phyloP scores from a whole-genome alignment of 2,797 vertebrate species.

The Channa striata region DNA sequence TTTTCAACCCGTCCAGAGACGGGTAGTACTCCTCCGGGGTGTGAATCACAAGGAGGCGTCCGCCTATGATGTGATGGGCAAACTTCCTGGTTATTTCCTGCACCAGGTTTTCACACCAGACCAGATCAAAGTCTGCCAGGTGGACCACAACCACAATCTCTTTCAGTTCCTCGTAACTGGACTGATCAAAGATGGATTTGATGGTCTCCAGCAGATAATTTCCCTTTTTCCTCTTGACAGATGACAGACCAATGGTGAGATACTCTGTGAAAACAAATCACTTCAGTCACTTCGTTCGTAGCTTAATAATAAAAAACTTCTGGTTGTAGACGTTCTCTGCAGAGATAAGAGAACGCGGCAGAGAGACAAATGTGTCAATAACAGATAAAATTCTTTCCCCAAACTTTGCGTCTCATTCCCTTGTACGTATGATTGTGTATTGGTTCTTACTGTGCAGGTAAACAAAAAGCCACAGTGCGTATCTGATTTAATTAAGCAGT shows the following conservation, averaged over 20 bases:
- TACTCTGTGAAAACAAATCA: slow-evolving; percentile 85
- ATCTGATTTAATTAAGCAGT: background rate
- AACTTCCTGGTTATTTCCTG: slow-evolving; percentile 97
- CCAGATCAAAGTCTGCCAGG: slow-evolving; percentile 93
- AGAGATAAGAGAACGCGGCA: no score
- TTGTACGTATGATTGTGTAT: no score
- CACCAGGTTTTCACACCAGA: slow-evolving; percentile 93
- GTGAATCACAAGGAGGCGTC: slow-evolving; percentile 94
- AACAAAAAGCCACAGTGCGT: no score
- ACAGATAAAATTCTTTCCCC: no score
- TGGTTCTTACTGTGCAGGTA: no score
- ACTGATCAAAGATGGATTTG: slow-evolving; percentile 99
- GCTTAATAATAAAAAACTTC: no score
- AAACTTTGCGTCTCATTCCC: no score
- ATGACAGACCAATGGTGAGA: slow-evolving; percentile 95
- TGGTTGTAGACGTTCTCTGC: no score
- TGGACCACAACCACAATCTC: slow-evolving; percentile 98
- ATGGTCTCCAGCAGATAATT: slow-evolving; percentile 98
- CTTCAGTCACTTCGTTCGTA: no score
- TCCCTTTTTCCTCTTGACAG: slow-evolving; percentile 94
- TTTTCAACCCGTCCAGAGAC: slow-evolving; percentile 93
- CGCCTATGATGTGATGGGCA: slow-evolving; percentile 96
- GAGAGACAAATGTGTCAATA: no score
- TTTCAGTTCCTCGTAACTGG: slow-evolving; percentile 97
- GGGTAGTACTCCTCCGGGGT: slow-evolving; percentile 95